Evolutionary conservation across 2,113 vertebrate genomes (phyloP).

Genomic region (Lanius ludovicianus): DNA sequence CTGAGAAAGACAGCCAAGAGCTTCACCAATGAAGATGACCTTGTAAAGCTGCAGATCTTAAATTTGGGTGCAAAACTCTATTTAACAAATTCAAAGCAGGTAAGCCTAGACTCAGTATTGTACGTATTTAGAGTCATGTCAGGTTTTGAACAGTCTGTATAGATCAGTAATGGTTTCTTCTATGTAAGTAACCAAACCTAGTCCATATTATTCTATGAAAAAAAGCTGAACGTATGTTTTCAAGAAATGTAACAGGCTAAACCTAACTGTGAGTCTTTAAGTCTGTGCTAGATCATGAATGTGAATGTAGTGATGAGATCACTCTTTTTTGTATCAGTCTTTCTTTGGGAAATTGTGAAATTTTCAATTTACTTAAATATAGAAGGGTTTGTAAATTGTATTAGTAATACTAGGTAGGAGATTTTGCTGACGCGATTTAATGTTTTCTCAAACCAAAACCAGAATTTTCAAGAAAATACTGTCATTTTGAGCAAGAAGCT

Average conservation of each 20-base stretch:
- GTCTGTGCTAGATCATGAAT: neutral
- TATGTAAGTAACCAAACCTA: neutral
- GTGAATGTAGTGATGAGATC: neutral
- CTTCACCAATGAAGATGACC: slow-evolving; percentile 91
- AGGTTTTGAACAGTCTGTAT: neutral
- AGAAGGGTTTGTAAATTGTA: neutral
- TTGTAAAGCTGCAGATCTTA: slow-evolving; percentile 93
- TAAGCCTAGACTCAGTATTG: slow-evolving; percentile 39
- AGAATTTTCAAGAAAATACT: neutral
- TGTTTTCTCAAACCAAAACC: neutral
- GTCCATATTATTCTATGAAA: neutral
- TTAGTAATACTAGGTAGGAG: neutral
- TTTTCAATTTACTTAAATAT: neutral
- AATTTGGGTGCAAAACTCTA: slow-evolving; percentile 95
- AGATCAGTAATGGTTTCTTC: neutral
- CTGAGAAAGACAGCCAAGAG: slow-evolving; percentile 92
- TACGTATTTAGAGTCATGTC: neutral
- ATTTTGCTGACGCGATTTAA: neutral
- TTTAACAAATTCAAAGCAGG: slow-evolving; percentile 98
- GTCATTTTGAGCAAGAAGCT: neutral
- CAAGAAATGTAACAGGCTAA: neutral
- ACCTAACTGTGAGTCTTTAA: neutral
- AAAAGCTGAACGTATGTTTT: neutral
- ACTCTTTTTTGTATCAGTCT: neutral
- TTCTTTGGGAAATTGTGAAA: neutral